A percentile compares a stretch with the other conserved stretches of the same genome.
These are phyloP conservation scores for Macrosoma leucophasiata DNA, from an alignment of 2,888 invertebrate species.

Conservation along the genomic window DNA sequence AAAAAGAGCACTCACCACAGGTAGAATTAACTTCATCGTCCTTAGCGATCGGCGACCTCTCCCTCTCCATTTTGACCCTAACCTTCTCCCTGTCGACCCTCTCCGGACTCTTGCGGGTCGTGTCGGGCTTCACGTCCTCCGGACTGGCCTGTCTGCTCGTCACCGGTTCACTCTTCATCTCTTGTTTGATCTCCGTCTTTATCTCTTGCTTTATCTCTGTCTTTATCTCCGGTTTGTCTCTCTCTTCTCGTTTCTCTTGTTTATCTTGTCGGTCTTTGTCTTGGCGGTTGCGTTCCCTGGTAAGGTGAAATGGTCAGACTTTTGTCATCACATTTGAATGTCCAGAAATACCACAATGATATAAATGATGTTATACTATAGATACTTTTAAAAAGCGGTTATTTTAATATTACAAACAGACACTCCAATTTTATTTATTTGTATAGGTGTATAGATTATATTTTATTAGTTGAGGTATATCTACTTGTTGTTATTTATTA, in stretches of 20 bases:
- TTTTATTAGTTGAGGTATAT: no score
- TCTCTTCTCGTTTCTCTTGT: constrained; percentile 14
- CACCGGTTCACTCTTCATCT: constrained; percentile 20
- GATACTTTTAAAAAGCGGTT: no score
- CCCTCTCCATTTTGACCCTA: constrained; percentile 26
- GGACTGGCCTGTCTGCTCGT: constrained; percentile 20
- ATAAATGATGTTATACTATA: no score
- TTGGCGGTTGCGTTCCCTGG: constrained; percentile 43
- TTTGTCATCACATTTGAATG: no score
- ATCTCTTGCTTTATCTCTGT: constrained; percentile 14
- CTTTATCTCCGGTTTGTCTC: constrained; percentile 21
- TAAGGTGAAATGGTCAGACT: no score
- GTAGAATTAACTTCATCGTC: constrained; percentile 58
- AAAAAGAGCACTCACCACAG: constrained; percentile 45
- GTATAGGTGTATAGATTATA: no score
- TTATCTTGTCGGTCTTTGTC: constrained; percentile 28
- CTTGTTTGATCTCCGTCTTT: no score
- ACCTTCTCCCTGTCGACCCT: constrained; percentile 18
- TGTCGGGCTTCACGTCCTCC: constrained; percentile 35
- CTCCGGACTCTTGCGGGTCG: constrained; percentile 43
- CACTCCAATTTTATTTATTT: no score
- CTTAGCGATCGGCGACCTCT: constrained; percentile 36
- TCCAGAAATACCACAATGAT: no score
- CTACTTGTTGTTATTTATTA: no score
- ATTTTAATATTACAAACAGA: no score